Evolutionary conservation across 2,797 vertebrate genomes (phyloP).

Genomic region (Helostoma temminkii): DNA sequence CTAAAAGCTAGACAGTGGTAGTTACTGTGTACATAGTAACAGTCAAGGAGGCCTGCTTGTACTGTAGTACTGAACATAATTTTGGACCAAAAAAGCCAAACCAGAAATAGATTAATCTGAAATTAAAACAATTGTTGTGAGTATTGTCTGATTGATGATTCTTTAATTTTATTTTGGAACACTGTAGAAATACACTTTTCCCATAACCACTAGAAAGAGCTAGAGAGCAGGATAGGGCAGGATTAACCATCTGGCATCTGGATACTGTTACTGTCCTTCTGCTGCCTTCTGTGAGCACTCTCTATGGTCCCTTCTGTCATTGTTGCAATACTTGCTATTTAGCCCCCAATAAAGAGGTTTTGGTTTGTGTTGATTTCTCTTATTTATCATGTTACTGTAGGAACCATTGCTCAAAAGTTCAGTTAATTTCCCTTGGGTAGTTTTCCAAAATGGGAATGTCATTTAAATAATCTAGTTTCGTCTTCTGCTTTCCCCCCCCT

Average conservation of each 20-base stretch:
- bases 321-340: constrained; percentile 51
- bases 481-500: background rate
- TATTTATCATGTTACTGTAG: constrained; percentile 23
- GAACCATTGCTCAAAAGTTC: constrained; percentile 1
- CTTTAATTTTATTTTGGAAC: background rate
- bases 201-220: constrained; percentile 13
- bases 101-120: background rate
- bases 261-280: constrained; percentile 59
- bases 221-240: constrained; percentile 29
- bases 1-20: no score
- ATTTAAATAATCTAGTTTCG: background rate
- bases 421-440: background rate
- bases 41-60: background rate
- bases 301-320: constrained; percentile 58
- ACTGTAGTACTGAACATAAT: background rate
- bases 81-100: background rate
- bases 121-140: background rate
- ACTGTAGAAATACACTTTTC: background rate
- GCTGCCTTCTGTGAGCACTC: constrained; percentile 44
- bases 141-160: background rate
- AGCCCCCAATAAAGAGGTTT: constrained; percentile 61
- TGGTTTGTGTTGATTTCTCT: constrained; percentile 20
- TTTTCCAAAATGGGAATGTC: background rate
- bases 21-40: background rate
- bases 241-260: constrained; percentile 66